These are phyloP conservation scores for Quadroppia sp. DNA, from an alignment of 2,888 invertebrate genomes.

Conservation along the genomic window DNA sequence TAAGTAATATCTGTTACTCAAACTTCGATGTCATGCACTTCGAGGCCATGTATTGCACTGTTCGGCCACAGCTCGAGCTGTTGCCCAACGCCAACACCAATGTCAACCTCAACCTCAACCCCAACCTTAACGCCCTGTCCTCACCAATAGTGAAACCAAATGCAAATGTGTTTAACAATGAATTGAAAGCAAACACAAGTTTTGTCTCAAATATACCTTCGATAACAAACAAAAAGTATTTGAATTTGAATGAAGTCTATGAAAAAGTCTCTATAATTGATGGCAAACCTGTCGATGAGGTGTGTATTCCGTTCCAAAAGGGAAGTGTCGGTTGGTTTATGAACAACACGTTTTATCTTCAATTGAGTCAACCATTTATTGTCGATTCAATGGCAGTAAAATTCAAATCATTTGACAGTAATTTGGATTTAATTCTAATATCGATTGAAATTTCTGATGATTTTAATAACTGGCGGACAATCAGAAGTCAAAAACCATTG, in stretches of 20 bases:
- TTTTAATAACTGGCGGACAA: neutral
- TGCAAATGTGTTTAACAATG: neutral
- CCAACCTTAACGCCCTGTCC: too few relatives aligned
- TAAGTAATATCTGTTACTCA: too few relatives aligned
- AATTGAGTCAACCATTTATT: conserved; percentile 3
- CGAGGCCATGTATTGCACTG: conserved; percentile 87
- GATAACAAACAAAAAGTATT: neutral
- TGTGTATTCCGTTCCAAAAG: neutral
- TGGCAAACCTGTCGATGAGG: neutral
- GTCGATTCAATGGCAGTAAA: neutral
- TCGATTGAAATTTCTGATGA: neutral
- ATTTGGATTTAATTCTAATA: neutral
- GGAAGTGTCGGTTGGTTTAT: neutral
- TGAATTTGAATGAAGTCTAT: neutral
- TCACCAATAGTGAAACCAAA: neutral
- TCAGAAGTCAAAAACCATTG: neutral
- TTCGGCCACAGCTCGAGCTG: too few relatives aligned
- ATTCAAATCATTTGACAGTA: neutral
- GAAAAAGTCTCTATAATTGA: neutral
- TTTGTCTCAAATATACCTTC: too few relatives aligned
- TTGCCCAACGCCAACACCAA: neutral
- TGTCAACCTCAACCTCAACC: neutral
- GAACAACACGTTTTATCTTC: neutral
- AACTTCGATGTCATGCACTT: conserved; percentile 89
- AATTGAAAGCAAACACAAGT: neutral